phyloP scores from a whole-genome alignment of 2,113 vertebrate genomes.

The Apodemus sylvaticus region DNA sequence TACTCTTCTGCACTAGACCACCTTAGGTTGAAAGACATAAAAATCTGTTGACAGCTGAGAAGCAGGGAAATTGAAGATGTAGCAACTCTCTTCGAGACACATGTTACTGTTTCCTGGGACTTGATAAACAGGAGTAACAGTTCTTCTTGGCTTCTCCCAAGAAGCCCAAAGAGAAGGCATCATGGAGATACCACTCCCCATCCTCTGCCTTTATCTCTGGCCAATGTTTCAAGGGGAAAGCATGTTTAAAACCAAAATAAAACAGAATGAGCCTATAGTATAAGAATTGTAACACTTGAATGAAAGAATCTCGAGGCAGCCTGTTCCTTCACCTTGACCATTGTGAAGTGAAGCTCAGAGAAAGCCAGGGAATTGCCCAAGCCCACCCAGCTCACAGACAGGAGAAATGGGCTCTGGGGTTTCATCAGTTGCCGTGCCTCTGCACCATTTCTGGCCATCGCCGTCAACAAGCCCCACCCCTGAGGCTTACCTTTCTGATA shows the following conservation, averaged over 20 bases:
- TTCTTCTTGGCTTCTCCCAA: neutral
- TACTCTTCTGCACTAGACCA: neutral
- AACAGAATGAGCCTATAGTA: neutral
- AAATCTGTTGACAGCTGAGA: neutral
- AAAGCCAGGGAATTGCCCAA: neutral
- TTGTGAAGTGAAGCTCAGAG: neutral
- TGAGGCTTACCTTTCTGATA: conserved; percentile 95
- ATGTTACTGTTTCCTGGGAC: neutral
- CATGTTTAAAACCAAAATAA: neutral
- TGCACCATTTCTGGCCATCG: fast-evolving
- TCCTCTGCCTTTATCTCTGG: neutral
- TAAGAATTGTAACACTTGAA: neutral
- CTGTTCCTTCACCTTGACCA: neutral
- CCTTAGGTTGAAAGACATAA: neutral
- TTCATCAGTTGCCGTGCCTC: neutral
- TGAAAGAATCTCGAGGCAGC: neutral
- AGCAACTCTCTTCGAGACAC: neutral
- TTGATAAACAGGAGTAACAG: fast-evolving
- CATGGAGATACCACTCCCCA: fast-evolving
- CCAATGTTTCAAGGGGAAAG: neutral
- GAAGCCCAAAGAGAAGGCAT: neutral
- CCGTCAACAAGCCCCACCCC: fast-evolving
- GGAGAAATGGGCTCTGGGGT: neutral
- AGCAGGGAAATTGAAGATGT: neutral
- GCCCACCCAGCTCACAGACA: fast-evolving